A percentile compares a stretch with the other conserved stretches of the same genome.
phyloP scores from a whole-genome alignment of 2,797 vertebrate species.

The Tarsius wallacei region DNA sequence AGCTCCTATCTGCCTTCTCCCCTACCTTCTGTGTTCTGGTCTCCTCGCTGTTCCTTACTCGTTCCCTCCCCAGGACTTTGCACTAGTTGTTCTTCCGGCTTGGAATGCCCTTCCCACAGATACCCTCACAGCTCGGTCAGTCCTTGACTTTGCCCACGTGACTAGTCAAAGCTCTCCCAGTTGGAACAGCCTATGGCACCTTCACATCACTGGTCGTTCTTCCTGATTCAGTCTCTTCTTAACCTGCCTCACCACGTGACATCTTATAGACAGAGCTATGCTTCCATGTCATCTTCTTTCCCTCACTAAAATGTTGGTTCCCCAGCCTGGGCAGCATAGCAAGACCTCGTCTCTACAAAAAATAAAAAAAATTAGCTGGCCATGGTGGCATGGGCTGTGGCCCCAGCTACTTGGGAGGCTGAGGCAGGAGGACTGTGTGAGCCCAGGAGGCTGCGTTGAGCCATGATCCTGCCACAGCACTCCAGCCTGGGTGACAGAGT shows the following conservation, averaged over 20 bases:
- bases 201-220: neutral
- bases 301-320: neutral
- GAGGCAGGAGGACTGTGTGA: too few species aligned
- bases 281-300: neutral
- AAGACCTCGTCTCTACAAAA: too few species aligned
- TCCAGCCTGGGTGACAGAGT: too few species aligned
- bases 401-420: too few species aligned
- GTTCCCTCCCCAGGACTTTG: neutral
- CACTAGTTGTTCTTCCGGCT: neutral
- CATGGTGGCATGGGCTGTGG: too few species aligned
- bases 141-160: too few species aligned
- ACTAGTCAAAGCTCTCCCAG: neutral
- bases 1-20: neutral
- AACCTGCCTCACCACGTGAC: neutral
- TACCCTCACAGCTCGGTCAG: fast-evolving
- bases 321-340: too few species aligned
- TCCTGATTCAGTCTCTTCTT: neutral
- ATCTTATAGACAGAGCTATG: neutral
- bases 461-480: too few species aligned
- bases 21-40: neutral
- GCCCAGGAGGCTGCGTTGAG: too few species aligned
- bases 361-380: too few species aligned
- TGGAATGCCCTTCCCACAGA: neutral
- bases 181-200: neutral
- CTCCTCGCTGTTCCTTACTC: neutral